Evolutionary conservation across 2,888 invertebrate species (phyloP).

Genomic region (Melinaea marsaeus): DNA sequence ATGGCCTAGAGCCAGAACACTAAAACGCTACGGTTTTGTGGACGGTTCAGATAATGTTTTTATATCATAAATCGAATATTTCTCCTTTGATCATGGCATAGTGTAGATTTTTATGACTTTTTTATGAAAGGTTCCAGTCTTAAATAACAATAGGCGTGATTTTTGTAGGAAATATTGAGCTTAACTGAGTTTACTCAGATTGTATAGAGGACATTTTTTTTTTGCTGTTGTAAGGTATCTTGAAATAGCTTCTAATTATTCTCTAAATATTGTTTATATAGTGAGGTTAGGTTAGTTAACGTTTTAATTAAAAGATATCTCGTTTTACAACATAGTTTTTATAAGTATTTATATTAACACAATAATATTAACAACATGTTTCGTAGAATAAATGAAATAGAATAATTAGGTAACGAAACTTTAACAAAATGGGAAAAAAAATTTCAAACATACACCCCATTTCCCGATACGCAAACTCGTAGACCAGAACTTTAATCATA

Average conservation of each 20-base stretch:
- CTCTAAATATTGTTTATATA: too few species aligned
- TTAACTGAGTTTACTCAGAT: too few species aligned
- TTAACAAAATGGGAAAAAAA: slow-evolving; percentile 19
- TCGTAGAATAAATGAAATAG: too few species aligned
- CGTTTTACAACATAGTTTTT: too few species aligned
- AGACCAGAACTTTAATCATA: slow-evolving; percentile 57
- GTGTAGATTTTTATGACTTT: slow-evolving; percentile 10
- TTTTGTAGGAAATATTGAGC: background rate
- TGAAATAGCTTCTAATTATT: too few species aligned
- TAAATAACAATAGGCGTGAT: background rate
- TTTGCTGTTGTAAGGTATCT: too few species aligned
- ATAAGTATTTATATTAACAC: too few species aligned
- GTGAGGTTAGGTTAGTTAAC: too few species aligned
- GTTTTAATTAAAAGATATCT: too few species aligned
- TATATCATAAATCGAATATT: slow-evolving; percentile 23
- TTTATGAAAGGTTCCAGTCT: background rate
- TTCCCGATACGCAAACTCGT: slow-evolving; percentile 32
- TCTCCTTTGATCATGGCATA: slow-evolving; percentile 3
- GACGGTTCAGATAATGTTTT: slow-evolving; percentile 23
- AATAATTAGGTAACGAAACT: background rate
- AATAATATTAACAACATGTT: too few species aligned
- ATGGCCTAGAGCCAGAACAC: slow-evolving; percentile 50
- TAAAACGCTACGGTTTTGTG: slow-evolving; percentile 6
- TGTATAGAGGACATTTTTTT: too few species aligned
- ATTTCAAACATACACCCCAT: slow-evolving; percentile 20